Base-by-base conservation (phyloP, 2,113 vertebrate genomes). In the Alethe diademata region DNA sequence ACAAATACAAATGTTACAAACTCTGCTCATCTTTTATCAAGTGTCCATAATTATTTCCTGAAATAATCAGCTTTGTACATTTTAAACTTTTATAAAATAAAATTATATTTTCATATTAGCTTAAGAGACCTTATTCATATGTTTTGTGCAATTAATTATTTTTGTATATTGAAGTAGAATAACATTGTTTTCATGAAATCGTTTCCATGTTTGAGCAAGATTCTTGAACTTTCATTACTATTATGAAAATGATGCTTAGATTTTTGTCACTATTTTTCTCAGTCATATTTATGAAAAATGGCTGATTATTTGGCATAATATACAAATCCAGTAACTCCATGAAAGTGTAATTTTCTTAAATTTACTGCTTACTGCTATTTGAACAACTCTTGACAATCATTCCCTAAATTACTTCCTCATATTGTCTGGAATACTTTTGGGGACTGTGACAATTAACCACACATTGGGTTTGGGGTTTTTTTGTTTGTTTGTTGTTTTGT, bases 361-460 rank as follows among this genome's bases (percentile, higher is more conserved):
- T 89, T 22, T 76, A 64, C 85, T 89, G 8, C 43, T 88, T 95
- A 57, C 18, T 20, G 9, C 7, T 81, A 13, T 78, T 67, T 95
- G 38, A 50, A 50, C 48, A 57, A 70, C 7, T 57, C 43, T 74
- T 47, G 45, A 42, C 10, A 93, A 51, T 81, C n/a, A 71, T 86
- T 88, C 75, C 61, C 57, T 58, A 95, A 94, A 93, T 86, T 88
- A 43, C 47, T 96, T 94, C 57, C 54, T 88, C 66, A 73, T 88
- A 81, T 86, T 96, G 33, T 66, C 75, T 91, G 45, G 78, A 94
- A 74, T 93, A 90, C 88, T 97, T 96, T 83, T 72, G 87, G 42
- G 90, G 25, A 47, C 57, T 40, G 35, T 78, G 58, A 57, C 80
- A 96, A 92, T 90, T 91, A 51, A 94, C 26, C 9, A 42, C 66